phyloP scores from a whole-genome alignment of 2,113 vertebrate genomes.

The Panthera tigris region DNA sequence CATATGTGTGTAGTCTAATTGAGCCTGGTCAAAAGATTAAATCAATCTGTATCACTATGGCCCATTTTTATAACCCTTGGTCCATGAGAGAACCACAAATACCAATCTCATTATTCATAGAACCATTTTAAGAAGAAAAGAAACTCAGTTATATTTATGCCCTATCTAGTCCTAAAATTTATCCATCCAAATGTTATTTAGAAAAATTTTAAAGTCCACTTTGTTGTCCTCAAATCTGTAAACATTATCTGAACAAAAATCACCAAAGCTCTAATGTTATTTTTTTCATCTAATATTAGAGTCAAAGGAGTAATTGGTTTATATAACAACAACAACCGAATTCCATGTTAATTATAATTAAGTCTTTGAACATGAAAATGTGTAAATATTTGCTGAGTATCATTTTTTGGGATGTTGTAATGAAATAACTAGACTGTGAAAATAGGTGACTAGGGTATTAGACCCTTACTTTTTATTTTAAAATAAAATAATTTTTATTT shows the following conservation, averaged over 20 bases:
- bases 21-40: conserved; percentile 67
- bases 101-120: conserved; percentile 9
- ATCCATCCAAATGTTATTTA: not conserved
- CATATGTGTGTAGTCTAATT: conserved; percentile 40
- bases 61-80: conserved; percentile 28
- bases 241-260: conserved; percentile 11
- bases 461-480: not conserved
- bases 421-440: not conserved
- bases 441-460: not conserved
- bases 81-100: not conserved
- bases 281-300: not conserved
- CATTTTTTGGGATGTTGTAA: not conserved
- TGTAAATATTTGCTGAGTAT: not conserved
- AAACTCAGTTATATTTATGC: not conserved
- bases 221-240: not conserved
- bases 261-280: not conserved
- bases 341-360: not conserved
- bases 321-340: not conserved
- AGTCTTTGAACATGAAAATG: not conserved
- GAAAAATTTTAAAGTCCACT: not conserved
- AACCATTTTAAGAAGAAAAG: not conserved
- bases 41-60: conserved; percentile 6
- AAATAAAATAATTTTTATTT: not conserved
- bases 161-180: not conserved
- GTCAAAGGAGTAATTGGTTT: not conserved